Evolutionary conservation across 2,888 invertebrate genomes (phyloP).

Genomic region (Lasioglossum figueresi): DNA sequence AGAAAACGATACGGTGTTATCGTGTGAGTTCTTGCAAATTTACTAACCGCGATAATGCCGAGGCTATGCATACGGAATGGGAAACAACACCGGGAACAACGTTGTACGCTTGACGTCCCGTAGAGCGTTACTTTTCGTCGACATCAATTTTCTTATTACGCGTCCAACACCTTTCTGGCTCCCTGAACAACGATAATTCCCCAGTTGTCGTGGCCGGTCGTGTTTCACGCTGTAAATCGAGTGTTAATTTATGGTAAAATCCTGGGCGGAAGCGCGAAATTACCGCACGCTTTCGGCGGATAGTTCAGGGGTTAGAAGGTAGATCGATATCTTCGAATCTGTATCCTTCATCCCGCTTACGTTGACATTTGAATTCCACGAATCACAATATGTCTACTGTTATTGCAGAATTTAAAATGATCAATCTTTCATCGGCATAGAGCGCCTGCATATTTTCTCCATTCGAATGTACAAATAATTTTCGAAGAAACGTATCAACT

Average conservation of each 20-base stretch:
- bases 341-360: not conserved
- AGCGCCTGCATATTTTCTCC: too few relatives aligned
- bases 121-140: conserved; percentile 23
- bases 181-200: not conserved
- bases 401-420: not conserved
- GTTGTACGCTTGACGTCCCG: conserved; percentile 45
- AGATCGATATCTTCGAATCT: not conserved
- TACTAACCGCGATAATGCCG: conserved; percentile 52
- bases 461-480: not conserved
- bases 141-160: conserved; percentile 60
- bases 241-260: conserved; percentile 11
- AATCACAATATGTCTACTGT: too few relatives aligned
- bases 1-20: conserved; percentile 48
- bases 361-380: not conserved
- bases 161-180: not conserved
- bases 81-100: conserved; percentile 37
- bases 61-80: conserved; percentile 61
- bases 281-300: not conserved
- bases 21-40: conserved; percentile 58
- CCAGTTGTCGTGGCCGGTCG: conserved; percentile 11
- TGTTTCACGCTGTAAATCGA: not conserved
- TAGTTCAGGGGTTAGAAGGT: not conserved
- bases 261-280: conserved; percentile 9
- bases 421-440: not conserved
- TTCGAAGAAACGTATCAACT: not conserved